Evolutionary conservation across 1,140 invertebrate species (phyloP), one percentile per base, ranked within the genome.

Genomic region (Pseudomyrmex flavicornis): DNA sequence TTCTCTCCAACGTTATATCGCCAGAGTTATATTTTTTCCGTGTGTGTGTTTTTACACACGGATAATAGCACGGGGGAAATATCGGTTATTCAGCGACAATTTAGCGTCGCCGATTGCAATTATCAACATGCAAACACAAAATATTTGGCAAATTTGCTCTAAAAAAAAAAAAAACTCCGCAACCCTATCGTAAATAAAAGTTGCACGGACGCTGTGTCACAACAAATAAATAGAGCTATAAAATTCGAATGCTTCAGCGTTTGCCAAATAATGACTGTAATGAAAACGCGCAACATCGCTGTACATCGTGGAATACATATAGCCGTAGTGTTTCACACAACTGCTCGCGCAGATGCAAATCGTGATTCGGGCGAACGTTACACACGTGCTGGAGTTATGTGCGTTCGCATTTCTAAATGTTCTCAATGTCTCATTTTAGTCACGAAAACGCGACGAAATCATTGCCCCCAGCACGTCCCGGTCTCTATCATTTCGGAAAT

Each of bases 201-300:
- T 12, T 56, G 8, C 50, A 1, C 4, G 44, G 50, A 10, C 22
- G 17, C 35, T 20, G 10, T 22, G 17, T 79, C 35, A 4, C 20
- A 44, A 59, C 54, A 79, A 70, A 79, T 48, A 79, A 70, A 79
- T 79, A 50, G 17, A 4, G 44, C 54, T 48, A 48, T 70, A 22
- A 79, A 70, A 79, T 20, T 48, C 44, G 54, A 26, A 79, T 59
- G 48, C 48, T 68, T 68, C 26, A 35, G n/a, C 48, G 15, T 54
- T 20, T 15, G 56, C 52, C 35, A 66, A 68, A 52, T n/a, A 56
- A 68, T 44, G 35, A 52, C 13, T 12, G 74, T 66, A 66, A 77
- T 56, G 74, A 66, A 77, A 77, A 22, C n/a, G 22, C n/a, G 22
- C 35, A 35, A 35, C 35, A 7, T 35, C 35, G 50, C 50, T 12